Conservation (phyloP, 2,113 vertebrate genomes). For the Limanda limanda region DNA sequence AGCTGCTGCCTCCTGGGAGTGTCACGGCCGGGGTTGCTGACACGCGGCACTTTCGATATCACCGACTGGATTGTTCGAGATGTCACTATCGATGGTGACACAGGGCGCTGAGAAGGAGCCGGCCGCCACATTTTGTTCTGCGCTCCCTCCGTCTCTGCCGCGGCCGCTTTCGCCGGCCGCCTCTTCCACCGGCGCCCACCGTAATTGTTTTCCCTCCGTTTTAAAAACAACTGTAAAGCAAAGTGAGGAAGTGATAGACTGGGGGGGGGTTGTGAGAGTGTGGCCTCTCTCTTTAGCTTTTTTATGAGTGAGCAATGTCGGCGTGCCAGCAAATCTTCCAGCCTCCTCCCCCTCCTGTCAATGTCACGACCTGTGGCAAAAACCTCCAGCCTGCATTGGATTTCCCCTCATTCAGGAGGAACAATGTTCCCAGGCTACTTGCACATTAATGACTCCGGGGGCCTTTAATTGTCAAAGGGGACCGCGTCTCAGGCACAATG, state of each 20-base stretch:
- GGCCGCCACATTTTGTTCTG: slow-evolving; percentile 64
- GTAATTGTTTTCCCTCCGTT: slow-evolving; percentile 44
- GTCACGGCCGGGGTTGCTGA: slow-evolving; percentile 73
- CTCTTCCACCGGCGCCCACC: slow-evolving; percentile 12
- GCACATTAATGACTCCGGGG: slow-evolving; percentile 73
- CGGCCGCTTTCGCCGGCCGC: neutral
- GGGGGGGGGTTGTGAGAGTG: neutral
- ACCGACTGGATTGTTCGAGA: slow-evolving; percentile 79
- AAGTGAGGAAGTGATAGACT: neutral
- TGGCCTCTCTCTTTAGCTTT: slow-evolving; percentile 31
- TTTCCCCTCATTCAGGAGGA: slow-evolving; percentile 72
- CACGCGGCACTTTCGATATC: slow-evolving; percentile 79
- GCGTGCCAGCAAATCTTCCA: slow-evolving; percentile 37
- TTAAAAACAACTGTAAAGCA: slow-evolving; percentile 49
- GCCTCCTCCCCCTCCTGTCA: slow-evolving; percentile 30
- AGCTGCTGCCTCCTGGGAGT: slow-evolving; percentile 73
- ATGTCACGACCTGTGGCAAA: slow-evolving; percentile 68
- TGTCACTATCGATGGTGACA: slow-evolving; percentile 80
- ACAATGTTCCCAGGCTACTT: slow-evolving; percentile 75
- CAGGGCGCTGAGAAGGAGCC: slow-evolving; percentile 60
- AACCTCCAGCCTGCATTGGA: slow-evolving; percentile 70
- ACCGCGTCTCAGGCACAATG: slow-evolving; percentile 63
- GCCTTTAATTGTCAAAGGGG: slow-evolving; percentile 68
- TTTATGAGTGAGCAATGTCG: slow-evolving; percentile 31
- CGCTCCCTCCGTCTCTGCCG: slow-evolving; percentile 38